These are phyloP conservation scores for Brachyhypopomus gauderio DNA, from an alignment of 2,113 vertebrate species.

Conservation along the genomic window DNA sequence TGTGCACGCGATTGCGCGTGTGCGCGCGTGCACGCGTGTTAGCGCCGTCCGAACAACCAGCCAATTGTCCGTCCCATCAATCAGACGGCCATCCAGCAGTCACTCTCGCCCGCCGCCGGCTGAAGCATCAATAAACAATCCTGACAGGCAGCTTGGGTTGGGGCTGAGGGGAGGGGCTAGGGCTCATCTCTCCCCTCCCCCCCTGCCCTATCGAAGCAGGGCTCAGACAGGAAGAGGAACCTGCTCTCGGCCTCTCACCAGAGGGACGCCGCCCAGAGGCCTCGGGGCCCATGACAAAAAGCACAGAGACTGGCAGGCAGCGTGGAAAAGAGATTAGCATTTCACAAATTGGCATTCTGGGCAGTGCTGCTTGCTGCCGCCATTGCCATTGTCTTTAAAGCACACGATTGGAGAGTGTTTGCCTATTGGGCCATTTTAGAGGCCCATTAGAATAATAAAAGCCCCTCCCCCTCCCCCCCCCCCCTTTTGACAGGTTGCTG, in stretches of 20 bases:
- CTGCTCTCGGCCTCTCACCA: conserved; percentile 63
- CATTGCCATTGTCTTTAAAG: conserved; percentile 61
- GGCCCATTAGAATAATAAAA: conserved; percentile 74
- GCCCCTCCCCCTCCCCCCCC: conserved; percentile 47
- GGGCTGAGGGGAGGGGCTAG: conserved; percentile 34
- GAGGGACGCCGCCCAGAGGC: conserved; percentile 65
- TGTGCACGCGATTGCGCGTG: conserved; percentile 17
- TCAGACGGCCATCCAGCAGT: conserved; percentile 69
- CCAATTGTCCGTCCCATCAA: conserved; percentile 72
- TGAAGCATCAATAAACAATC: conserved; percentile 68
- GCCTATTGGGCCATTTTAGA: conserved; percentile 71
- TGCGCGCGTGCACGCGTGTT: conserved; percentile 25
- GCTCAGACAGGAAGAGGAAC: conserved; percentile 25
- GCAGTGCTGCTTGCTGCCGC: conserved; percentile 37
- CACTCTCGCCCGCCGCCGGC: conserved; percentile 62
- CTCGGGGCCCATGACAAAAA: conserved; percentile 62
- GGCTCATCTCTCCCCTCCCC: conserved; percentile 38
- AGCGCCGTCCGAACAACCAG: conserved; percentile 54
- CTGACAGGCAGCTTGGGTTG: conserved; percentile 60
- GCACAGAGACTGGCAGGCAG: conserved; percentile 54
- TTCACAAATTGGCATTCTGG: conserved; percentile 70
- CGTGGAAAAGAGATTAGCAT: conserved; percentile 73
- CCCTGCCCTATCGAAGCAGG: background rate
- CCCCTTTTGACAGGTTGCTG: conserved; percentile 46
- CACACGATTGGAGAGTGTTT: conserved; percentile 72